Evolutionary conservation across 2,888 invertebrate species (phyloP).

Genomic region (Coenonympha arcania): DNA sequence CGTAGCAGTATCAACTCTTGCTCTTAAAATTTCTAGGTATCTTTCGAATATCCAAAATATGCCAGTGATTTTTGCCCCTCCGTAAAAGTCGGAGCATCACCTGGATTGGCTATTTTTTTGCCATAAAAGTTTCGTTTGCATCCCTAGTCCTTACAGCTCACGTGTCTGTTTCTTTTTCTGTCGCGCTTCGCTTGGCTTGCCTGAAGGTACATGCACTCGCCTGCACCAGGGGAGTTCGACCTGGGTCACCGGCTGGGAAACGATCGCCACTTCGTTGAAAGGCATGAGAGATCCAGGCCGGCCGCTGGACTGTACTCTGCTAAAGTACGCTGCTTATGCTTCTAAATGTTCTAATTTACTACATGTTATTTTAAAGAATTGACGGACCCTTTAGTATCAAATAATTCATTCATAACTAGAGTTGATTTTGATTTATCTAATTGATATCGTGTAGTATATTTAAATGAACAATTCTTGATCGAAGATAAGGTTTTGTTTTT

Average conservation of each 20-base stretch:
- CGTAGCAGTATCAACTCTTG: too few relatives aligned
- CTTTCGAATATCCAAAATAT: too few relatives aligned
- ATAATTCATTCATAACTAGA: too few relatives aligned
- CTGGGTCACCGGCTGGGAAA: conserved; percentile 81
- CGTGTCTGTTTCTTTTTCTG: conserved; percentile 54
- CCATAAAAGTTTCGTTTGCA: background rate
- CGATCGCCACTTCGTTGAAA: conserved; percentile 80
- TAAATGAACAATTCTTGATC: too few relatives aligned
- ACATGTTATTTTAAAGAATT: background rate
- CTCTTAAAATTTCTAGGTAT: too few relatives aligned
- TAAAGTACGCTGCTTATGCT: conserved; percentile 74
- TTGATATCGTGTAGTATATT: too few relatives aligned
- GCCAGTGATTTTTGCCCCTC: too few relatives aligned
- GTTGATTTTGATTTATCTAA: too few relatives aligned
- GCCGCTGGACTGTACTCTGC: conserved; percentile 80
- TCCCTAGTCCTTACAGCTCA: conserved; percentile 35
- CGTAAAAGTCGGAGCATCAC: too few relatives aligned
- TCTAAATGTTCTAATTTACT: background rate
- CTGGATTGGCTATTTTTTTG: too few relatives aligned
- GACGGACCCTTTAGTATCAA: background rate
- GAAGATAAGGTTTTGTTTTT: too few relatives aligned
- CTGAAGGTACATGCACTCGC: conserved; percentile 81
- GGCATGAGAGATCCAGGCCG: conserved; percentile 80
- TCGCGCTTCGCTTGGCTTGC: conserved; percentile 66
- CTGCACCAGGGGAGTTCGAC: conserved; percentile 79